A percentile compares a stretch with the other conserved stretches of the same genome.
phyloP scores from a whole-genome alignment of 1,140 invertebrate genomes.

The Drosophila ananassae region DNA sequence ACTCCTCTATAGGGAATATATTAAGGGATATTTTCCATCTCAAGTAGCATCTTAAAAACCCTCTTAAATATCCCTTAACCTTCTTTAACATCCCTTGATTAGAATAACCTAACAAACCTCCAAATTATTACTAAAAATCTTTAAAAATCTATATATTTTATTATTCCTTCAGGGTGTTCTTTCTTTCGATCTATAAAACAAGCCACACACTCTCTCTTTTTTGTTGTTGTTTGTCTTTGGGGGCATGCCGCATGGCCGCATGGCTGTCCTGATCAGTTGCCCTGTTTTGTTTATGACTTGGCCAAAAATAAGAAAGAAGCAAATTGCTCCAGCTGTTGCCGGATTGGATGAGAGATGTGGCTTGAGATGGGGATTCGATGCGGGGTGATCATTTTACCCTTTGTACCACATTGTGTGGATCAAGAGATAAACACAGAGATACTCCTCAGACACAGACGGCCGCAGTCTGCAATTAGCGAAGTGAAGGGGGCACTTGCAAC shows the following conservation, averaged over 20 bases:
- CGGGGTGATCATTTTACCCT: slow-evolving; percentile 42
- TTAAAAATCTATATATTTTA: not conserved
- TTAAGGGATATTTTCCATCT: no score
- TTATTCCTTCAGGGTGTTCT: not conserved
- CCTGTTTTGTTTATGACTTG: slow-evolving; percentile 75
- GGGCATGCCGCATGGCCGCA: not conserved
- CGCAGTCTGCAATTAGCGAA: slow-evolving; percentile 70
- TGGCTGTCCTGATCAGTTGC: not conserved
- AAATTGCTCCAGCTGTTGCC: slow-evolving; percentile 63
- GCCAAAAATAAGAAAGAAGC: slow-evolving; percentile 57
- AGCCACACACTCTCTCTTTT: not conserved
- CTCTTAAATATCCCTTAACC: no score
- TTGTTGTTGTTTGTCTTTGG: slow-evolving; percentile 8
- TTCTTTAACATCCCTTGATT: no score
- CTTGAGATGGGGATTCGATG: slow-evolving; percentile 17
- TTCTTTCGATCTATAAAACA: not conserved
- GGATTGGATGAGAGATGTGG: slow-evolving; percentile 13
- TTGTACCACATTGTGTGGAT: slow-evolving; percentile 68
- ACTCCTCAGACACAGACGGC: slow-evolving; percentile 48
- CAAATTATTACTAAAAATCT: not conserved
- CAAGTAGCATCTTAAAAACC: no score
- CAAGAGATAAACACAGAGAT: slow-evolving; percentile 59
- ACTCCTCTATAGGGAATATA: no score
- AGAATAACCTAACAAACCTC: not conserved
- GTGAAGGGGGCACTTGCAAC: slow-evolving; percentile 51